Percentiles rank a stretch among this genome's conserved stretches.
phyloP scores from a whole-genome alignment of 2,113 vertebrate genomes.

The Telmatochromis bifrenatus region DNA sequence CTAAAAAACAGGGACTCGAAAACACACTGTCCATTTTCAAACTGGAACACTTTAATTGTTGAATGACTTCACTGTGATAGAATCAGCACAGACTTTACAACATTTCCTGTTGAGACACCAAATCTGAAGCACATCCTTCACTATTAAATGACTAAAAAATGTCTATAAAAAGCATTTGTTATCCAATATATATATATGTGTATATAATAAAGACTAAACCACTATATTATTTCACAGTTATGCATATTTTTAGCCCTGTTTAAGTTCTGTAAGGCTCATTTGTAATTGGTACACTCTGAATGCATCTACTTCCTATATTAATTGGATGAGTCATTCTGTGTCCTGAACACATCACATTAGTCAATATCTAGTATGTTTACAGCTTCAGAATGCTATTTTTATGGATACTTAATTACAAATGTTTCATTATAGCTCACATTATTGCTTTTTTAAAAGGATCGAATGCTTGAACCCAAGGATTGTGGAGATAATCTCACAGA shows the following conservation, averaged over 20 bases:
- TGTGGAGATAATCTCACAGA: neutral
- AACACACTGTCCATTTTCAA: neutral
- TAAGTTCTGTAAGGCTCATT: neutral
- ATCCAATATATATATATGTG: neutral
- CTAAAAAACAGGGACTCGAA: slow-evolving; percentile 11
- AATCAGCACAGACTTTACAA: neutral
- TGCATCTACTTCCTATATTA: neutral
- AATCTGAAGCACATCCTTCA: neutral
- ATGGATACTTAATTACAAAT: neutral
- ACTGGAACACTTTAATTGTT: neutral
- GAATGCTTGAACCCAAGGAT: neutral
- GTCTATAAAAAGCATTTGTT: neutral
- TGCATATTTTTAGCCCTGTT: neutral
- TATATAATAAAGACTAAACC: neutral
- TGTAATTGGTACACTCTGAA: neutral
- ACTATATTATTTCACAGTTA: neutral
- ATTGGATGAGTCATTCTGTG: neutral
- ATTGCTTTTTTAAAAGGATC: neutral
- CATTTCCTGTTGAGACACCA: neutral
- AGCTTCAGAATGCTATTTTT: neutral
- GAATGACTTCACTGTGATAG: neutral
- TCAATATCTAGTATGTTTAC: neutral
- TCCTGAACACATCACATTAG: neutral
- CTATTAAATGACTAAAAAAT: neutral
- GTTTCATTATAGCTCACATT: neutral